phyloP scores from a whole-genome alignment of 2,888 invertebrate species.

The Calliphora vomitoria region DNA sequence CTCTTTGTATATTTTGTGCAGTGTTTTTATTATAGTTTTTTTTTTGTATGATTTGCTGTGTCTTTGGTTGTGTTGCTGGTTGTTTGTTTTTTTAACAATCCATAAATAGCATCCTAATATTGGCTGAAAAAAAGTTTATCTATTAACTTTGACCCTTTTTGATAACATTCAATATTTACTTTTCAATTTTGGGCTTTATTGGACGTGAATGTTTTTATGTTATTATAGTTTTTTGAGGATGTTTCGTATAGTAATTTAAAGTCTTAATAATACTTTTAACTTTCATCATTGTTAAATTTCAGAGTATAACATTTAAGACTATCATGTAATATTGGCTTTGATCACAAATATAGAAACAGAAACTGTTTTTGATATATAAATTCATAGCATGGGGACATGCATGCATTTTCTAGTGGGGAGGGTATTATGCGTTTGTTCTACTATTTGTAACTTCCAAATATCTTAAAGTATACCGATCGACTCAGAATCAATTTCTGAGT shows the following conservation, averaged over 20 bases:
- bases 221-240: conserved; percentile 17
- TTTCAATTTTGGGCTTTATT: conserved; percentile 61
- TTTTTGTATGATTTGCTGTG: background rate
- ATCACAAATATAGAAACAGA: too few species aligned
- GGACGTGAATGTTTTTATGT: conserved; percentile 27
- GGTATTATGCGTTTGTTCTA: too few species aligned
- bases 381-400: too few species aligned
- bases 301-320: too few species aligned
- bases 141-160: conserved; percentile 66
- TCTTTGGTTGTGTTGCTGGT: background rate
- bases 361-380: too few species aligned
- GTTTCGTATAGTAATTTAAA: background rate
- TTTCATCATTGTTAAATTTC: too few species aligned
- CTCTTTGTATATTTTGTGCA: background rate
- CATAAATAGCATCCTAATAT: conserved; percentile 23
- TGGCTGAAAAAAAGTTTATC: conserved; percentile 51
- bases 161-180: conserved; percentile 49
- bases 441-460: too few species aligned
- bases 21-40: background rate
- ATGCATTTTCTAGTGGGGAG: too few species aligned
- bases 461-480: too few species aligned
- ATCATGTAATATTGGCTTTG: too few species aligned
- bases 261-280: background rate
- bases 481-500: too few species aligned
- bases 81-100: conserved; percentile 11